These are phyloP conservation scores for Lepidurus arcticus DNA, from an alignment of 1,140 invertebrate species.

Conservation along the genomic window DNA sequence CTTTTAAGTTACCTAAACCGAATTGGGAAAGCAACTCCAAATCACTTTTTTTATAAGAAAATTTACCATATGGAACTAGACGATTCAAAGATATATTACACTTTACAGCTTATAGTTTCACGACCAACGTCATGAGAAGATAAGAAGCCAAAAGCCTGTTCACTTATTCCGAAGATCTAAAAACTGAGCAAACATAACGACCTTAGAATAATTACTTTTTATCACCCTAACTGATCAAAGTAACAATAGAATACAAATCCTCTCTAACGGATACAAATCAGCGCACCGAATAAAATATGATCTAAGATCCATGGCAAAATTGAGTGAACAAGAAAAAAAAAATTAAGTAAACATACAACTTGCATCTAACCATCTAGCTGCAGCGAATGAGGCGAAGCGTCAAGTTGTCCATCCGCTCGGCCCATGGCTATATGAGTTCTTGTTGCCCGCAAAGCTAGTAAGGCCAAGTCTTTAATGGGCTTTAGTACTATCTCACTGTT, in stretches of 20 bases:
- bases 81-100: conserved; percentile 20
- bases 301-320: background rate
- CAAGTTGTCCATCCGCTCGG: background rate
- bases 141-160: background rate
- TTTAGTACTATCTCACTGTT: conserved; percentile 30
- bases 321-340: background rate
- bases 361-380: background rate
- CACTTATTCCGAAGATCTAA: background rate
- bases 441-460: background rate
- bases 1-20: background rate
- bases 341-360: background rate
- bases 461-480: background rate
- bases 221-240: background rate
- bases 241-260: background rate
- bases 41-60: background rate
- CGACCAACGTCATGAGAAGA: background rate
- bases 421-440: background rate
- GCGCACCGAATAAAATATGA: background rate
- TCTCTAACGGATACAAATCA: background rate
- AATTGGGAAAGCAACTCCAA: background rate
- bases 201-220: background rate
- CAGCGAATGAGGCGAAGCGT: conserved; percentile 1
- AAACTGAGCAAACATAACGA: conserved; percentile 10
- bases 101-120: conserved; percentile 13
- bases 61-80: background rate